A percentile compares a stretch with the other conserved stretches of the same genome.
Evolutionary conservation across 2,888 invertebrate genomes (phyloP).

Genomic region (Atethmia centrago): DNA sequence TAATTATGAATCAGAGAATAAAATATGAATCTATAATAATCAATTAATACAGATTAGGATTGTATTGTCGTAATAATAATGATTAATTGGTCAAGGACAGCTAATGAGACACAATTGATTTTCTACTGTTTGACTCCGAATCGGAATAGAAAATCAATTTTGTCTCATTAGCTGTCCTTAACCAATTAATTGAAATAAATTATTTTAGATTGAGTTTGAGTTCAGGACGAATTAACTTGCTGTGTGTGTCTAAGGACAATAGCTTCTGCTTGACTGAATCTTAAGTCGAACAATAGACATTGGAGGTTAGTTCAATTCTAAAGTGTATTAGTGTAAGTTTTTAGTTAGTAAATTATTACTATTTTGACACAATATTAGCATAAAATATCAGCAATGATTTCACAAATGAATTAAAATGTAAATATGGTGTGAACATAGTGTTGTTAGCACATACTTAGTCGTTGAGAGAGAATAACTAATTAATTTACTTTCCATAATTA

Average conservation of each 20-base stretch:
- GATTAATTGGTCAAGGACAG: too few species aligned
- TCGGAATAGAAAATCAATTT: too few species aligned
- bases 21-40: too few species aligned
- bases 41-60: too few species aligned
- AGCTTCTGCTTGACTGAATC: background rate
- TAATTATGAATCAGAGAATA: too few species aligned
- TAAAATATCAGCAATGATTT: slow-evolving; percentile 10
- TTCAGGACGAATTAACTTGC: background rate
- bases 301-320: background rate
- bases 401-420: slow-evolving; percentile 8
- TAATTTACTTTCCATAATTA: slow-evolving; percentile 28
- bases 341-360: background rate
- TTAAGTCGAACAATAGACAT: background rate
- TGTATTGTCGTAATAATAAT: too few species aligned
- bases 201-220: too few species aligned
- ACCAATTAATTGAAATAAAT: too few species aligned
- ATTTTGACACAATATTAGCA: background rate
- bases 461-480: slow-evolving; percentile 20
- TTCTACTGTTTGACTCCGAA: too few species aligned
- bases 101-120: too few species aligned
- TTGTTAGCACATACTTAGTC: slow-evolving; percentile 8
- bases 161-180: too few species aligned
- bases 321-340: background rate
- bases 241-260: background rate
- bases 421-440: slow-evolving; percentile 10